phyloP scores from a whole-genome alignment of 2,797 vertebrate genomes.

The Tauraco hartlaubi region DNA sequence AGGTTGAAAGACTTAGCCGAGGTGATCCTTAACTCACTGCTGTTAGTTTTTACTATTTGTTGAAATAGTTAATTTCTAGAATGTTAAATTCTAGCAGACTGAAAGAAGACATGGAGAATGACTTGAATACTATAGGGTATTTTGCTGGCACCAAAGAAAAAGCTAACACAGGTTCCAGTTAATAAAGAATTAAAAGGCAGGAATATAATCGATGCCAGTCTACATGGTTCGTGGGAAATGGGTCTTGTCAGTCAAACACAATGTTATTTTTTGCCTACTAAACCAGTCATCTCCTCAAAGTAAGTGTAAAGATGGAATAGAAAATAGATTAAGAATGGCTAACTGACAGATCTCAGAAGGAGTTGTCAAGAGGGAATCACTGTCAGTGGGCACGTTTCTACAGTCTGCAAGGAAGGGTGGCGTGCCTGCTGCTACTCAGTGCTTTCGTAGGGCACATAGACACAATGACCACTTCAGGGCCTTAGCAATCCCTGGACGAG shows the following conservation, averaged over 20 bases:
- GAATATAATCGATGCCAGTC: background rate
- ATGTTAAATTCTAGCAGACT: background rate
- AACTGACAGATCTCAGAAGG: background rate
- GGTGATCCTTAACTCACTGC: background rate
- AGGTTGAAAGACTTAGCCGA: background rate
- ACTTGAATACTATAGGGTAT: background rate
- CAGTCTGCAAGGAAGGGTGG: background rate
- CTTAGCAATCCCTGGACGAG: background rate
- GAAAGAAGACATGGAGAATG: background rate
- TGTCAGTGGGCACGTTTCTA: background rate
- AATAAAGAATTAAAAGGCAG: constrained; percentile 28
- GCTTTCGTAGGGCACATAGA: background rate
- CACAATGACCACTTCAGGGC: background rate
- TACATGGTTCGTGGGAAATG: background rate
- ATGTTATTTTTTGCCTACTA: background rate
- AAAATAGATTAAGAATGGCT: background rate
- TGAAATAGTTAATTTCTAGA: background rate
- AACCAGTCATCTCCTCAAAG: constrained; percentile 1
- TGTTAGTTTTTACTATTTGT: background rate
- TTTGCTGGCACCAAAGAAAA: background rate
- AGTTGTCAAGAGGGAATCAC: background rate
- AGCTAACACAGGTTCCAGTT: background rate
- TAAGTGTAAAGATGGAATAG: background rate
- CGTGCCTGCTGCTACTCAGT: background rate
- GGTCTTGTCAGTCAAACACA: constrained; percentile 13